Conservation (phyloP, 2,113 vertebrate species). For the Stercorarius parasiticus region DNA sequence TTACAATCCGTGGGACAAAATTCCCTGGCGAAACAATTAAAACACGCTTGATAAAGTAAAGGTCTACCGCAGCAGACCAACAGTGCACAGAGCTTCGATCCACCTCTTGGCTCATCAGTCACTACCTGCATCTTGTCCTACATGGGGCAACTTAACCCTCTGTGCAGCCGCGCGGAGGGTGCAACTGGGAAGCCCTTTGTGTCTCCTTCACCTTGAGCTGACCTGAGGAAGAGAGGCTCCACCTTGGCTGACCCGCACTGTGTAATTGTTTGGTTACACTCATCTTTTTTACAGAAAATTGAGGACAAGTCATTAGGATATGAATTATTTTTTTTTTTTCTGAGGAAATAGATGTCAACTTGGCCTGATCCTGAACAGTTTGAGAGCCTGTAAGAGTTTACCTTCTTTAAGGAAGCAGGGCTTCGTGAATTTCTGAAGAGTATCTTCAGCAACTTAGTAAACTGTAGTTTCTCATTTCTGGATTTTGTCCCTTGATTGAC, state of each 20-base stretch:
- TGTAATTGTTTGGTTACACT: not conserved
- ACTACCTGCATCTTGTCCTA: not conserved
- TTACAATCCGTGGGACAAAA: not conserved
- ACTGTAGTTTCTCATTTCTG: not conserved
- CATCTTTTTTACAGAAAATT: not conserved
- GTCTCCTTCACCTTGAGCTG: not conserved
- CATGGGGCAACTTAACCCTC: not conserved
- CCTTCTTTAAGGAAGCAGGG: not conserved
- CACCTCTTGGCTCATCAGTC: not conserved
- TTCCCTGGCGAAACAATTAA: not conserved
- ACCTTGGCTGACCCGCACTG: not conserved
- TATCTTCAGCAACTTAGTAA: not conserved
- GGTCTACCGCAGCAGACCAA: not conserved
- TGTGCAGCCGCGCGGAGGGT: not conserved
- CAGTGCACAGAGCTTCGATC: not conserved
- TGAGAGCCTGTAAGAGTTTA: not conserved
- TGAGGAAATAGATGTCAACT: not conserved
- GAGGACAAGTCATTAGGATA: not conserved
- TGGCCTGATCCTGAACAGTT: not conserved
- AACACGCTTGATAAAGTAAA: not conserved
- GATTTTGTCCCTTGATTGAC: not conserved
- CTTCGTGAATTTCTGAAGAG: not conserved
- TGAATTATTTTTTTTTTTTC: not conserved
- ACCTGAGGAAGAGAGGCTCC: not conserved
- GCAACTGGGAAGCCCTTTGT: not conserved